phyloP scores from a whole-genome alignment of 1,140 invertebrate species.

The Oedothorax gibbosus region DNA sequence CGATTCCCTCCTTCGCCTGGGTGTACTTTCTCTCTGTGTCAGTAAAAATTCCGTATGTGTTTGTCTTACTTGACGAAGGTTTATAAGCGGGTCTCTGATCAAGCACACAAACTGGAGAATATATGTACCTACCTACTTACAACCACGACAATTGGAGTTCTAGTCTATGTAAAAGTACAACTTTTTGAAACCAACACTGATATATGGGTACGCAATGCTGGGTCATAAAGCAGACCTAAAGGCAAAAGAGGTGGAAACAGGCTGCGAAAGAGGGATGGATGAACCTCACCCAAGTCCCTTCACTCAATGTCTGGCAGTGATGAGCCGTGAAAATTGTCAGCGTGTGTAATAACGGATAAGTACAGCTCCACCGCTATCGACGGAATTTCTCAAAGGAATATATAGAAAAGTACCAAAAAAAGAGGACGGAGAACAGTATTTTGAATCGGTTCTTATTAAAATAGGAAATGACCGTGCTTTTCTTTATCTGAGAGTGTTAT shows the following conservation, averaged over 20 bases:
- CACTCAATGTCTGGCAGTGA: slow-evolving; percentile 44
- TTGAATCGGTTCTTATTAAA: slow-evolving; percentile 16
- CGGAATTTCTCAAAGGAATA: slow-evolving; percentile 26
- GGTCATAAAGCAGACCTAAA: slow-evolving; percentile 47
- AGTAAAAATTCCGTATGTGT: too few species aligned
- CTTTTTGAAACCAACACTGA: too few species aligned
- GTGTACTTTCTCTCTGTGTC: too few species aligned
- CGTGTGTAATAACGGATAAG: slow-evolving; percentile 54
- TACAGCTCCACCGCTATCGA: slow-evolving; percentile 34
- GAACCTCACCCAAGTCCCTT: slow-evolving; percentile 19
- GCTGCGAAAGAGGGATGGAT: slow-evolving; percentile 36
- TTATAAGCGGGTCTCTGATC: too few species aligned
- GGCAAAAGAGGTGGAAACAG: slow-evolving; percentile 19
- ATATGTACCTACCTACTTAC: too few species aligned
- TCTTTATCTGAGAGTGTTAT: too few species aligned
- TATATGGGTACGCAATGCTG: slow-evolving; percentile 42
- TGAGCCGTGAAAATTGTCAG: slow-evolving; percentile 52
- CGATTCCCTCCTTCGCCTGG: too few species aligned
- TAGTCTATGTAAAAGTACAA: too few species aligned
- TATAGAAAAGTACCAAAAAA: slow-evolving; percentile 30
- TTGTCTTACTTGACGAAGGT: too few species aligned
- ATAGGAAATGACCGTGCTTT: slow-evolving; percentile 35
- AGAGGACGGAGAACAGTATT: not conserved
- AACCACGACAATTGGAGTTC: too few species aligned
- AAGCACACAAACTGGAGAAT: too few species aligned